Base-by-base conservation (phyloP, 2,113 vertebrate genomes). In the Meleagris gallopavo region DNA sequence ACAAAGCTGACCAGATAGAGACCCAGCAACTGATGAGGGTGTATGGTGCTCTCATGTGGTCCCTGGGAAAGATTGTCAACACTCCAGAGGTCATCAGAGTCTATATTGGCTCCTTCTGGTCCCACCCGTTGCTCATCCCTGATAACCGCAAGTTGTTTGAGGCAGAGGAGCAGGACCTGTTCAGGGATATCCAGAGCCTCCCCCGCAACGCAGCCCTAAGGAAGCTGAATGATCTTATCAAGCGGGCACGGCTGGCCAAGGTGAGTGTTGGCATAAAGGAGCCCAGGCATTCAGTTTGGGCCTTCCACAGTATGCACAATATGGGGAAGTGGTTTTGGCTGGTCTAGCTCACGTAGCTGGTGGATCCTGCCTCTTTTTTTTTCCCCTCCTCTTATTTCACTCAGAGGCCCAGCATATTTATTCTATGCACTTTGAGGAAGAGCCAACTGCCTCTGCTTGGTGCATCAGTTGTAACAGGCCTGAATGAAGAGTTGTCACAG, bases 91-190 rank as follows among this genome's bases (percentile, higher is more conserved):
- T 99, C 91, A 98, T 99, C 96, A 98, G 99, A 2, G 99, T 99
- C 94, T 99, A 99, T 97, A 99, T 99, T 2, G 99, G 99, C n/a
- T 99, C 99, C 18, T 99, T 99, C 96, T 99, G 99, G 99, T 99
- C 99, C 60, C 99, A 99, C 54, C 99, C 99, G 0, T 97, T 99
- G 77, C 97, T 99, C 94, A 99, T 99, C 90, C 98, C 99, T 0
- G 99, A 99, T 97, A 99, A 99, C 96, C 98, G 99, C 92, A 99
- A 99, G 91, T 97, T 99, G 93, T 99, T 99, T 24, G 99, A 99
- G 94, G 99, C 98, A 0, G 99, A 99, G 96, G 99, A 99, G 82
- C 99, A 99, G 96, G 99, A 99, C 85, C 97, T 99, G 38, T 99
- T 99, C 86, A 98, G 98, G 88, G 99, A 99, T 79, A 99, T 99